Conservation (phyloP, 1,140 invertebrate genomes). For the Pachyrhynchus sulphureomaculatus region DNA sequence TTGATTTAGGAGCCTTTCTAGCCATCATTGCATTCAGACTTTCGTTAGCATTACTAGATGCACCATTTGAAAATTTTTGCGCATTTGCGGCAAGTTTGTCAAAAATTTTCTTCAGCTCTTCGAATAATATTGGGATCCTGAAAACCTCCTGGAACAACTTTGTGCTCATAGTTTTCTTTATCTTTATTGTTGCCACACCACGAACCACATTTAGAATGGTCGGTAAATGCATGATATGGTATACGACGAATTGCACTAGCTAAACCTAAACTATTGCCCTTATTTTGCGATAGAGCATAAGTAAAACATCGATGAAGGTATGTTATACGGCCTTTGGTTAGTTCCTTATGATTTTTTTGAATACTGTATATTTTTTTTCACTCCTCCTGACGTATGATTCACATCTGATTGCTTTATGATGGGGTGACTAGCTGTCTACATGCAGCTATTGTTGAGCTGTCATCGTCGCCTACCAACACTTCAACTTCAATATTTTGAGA, state of each 20-base stretch:
- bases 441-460: no score
- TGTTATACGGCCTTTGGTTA: no score
- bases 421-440: background rate
- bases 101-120: background rate
- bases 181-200: background rate
- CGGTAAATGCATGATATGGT: background rate
- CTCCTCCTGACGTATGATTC: no score
- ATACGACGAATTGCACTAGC: no score
- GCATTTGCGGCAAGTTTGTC: background rate
- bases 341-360: no score
- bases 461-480: no score
- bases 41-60: no score
- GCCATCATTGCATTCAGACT: constrained; percentile 1
- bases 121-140: background rate
- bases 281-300: no score
- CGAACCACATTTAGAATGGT: background rate
- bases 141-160: background rate
- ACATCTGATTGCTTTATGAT: no score
- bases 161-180: background rate
- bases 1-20: background rate
- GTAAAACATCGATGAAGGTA: no score
- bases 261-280: no score
- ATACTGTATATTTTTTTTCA: background rate
- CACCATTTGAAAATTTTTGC: background rate
- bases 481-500: no score